Percentiles rank a stretch among this genome's conserved stretches.
Evolutionary conservation across 2,113 vertebrate species (phyloP).

Genomic region (Nycticorax nycticorax): DNA sequence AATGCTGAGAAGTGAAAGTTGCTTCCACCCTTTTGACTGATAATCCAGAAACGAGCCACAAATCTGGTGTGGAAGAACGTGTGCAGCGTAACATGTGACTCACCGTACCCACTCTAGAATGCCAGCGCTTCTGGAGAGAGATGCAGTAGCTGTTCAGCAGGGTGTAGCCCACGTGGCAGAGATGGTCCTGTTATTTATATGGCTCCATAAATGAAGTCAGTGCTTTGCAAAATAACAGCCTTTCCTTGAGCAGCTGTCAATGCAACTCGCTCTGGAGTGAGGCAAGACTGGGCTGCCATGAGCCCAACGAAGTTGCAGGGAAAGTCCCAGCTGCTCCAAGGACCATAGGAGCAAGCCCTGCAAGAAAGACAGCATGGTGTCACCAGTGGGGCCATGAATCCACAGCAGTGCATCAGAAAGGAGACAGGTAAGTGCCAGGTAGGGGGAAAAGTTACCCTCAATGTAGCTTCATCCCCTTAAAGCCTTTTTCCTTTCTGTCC

Average conservation of each 20-base stretch:
- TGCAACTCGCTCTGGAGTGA: fast-evolving
- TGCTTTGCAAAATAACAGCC: background rate
- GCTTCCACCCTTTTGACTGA: background rate
- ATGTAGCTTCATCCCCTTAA: background rate
- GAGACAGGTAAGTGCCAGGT: background rate
- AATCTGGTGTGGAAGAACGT: background rate
- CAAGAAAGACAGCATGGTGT: background rate
- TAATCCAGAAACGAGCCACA: background rate
- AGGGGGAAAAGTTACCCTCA: background rate
- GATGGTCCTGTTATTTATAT: background rate
- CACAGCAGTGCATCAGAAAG: background rate
- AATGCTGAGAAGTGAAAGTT: background rate
- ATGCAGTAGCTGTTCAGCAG: background rate
- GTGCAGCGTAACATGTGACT: background rate
- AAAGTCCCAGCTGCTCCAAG: background rate
- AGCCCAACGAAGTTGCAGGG: fast-evolving
- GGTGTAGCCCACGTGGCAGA: background rate
- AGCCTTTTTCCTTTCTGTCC: background rate
- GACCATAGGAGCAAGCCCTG: background rate
- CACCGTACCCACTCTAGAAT: background rate
- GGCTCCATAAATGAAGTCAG: background rate
- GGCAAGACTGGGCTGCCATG: fast-evolving
- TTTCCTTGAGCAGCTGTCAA: background rate
- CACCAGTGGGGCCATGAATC: background rate
- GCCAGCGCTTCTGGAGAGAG: background rate